phyloP scores from a whole-genome alignment of 2,888 invertebrate species.

The Papilio gigon region DNA sequence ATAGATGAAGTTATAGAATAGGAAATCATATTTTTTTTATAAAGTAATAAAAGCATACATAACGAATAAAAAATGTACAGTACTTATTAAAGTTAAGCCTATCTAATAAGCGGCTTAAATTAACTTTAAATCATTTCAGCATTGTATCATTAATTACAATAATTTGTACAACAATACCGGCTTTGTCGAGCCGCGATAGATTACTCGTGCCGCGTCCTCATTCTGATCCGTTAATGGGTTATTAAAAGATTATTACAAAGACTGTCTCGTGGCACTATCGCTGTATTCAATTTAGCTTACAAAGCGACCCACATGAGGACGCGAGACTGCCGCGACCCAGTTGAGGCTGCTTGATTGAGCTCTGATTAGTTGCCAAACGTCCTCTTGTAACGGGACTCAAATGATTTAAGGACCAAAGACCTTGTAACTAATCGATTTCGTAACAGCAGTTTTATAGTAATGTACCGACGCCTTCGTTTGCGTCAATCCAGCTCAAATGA shows the following conservation, averaged over 20 bases:
- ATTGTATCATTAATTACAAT: slow-evolving; percentile 22
- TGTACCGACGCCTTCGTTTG: neutral
- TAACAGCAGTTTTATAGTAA: neutral
- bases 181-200: slow-evolving; percentile 28
- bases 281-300: slow-evolving; percentile 37
- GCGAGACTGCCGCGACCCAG: slow-evolving; percentile 43
- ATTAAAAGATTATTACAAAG: slow-evolving; percentile 37
- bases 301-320: slow-evolving; percentile 46
- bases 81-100: neutral
- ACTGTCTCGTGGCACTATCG: slow-evolving; percentile 30
- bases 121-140: slow-evolving; percentile 39
- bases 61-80: neutral
- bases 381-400: slow-evolving; percentile 14
- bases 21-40: neutral
- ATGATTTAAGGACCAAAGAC: neutral
- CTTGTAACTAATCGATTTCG: neutral
- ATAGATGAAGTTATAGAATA: neutral
- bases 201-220: slow-evolving; percentile 31
- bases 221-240: slow-evolving; percentile 39
- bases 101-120: slow-evolving; percentile 2
- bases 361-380: slow-evolving; percentile 23
- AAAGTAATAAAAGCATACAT: neutral
- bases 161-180: slow-evolving; percentile 28
- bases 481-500: neutral
- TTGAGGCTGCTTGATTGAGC: slow-evolving; percentile 38